phyloP scores from a whole-genome alignment of 1,140 invertebrate species.

The Cryptotermes secundus region DNA sequence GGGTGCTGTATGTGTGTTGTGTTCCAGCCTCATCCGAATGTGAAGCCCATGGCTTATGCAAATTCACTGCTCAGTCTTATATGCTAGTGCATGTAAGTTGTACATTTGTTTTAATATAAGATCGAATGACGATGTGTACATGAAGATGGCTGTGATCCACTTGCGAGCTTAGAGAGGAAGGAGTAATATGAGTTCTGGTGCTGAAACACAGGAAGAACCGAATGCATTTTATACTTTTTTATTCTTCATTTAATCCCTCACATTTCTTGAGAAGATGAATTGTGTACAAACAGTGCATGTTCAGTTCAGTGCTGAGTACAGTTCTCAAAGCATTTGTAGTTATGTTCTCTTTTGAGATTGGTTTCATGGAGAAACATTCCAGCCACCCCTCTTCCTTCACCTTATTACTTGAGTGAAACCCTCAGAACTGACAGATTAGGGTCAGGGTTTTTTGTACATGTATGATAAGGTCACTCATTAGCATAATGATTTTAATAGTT shows the following conservation, averaged over 20 bases:
- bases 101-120: background rate
- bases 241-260: slow-evolving; percentile 11
- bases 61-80: slow-evolving; percentile 68
- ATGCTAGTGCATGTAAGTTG: slow-evolving; percentile 51
- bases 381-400: background rate
- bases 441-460: background rate
- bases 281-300: background rate
- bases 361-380: background rate
- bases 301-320: background rate
- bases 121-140: background rate
- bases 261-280: background rate
- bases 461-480: background rate
- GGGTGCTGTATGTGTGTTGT: slow-evolving; percentile 44
- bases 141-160: slow-evolving; percentile 10
- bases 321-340: background rate
- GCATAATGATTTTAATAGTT: background rate
- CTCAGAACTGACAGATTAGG: background rate
- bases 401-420: background rate
- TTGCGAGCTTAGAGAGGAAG: background rate
- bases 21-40: slow-evolving; percentile 92
- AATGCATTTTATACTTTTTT: slow-evolving; percentile 7
- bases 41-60: slow-evolving; percentile 95
- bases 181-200: background rate
- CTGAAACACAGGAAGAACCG: background rate
- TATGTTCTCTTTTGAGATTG: background rate